Evolutionary conservation across 1,140 invertebrate genomes (phyloP), one percentile per base, ranked within the genome.

Genomic region (Drosophila auraria): DNA sequence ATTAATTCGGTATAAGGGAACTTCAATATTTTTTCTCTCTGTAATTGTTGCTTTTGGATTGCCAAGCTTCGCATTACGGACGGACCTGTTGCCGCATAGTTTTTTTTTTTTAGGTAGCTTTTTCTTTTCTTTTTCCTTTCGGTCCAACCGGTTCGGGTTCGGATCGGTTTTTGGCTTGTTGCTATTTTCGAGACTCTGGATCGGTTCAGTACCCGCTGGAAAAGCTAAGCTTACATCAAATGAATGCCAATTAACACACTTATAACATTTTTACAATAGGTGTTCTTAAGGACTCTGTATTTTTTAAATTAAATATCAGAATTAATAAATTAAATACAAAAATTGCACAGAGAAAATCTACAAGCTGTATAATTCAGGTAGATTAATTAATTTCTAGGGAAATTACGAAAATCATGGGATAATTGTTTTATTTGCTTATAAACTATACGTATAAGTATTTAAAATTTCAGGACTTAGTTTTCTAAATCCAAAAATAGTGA

Each of bases 11-110:
- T 9, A 12, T 36, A 5, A 38, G 12, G 36, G 1, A 38, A 14
- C 14, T 38, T 20, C 4, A 17, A 5, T 30, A n/a, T 38, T 70
- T 71, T 47, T 3, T 56, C 33, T 17, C 12, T 7, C 27, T 70
- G 60, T 44, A 51, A 7, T 68, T 56, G 63, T 68, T 56, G 51
- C 33, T 57, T 49, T 57, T 27, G 50, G 23, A 71, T 45, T 30
- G 62, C 62, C 56, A 60, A 65, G 57, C 63, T 62, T 61, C 42
- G 77, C 50, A 75, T 74, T 82, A 63, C 49, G 65, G 12, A 56
- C 53, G 33, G 72, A 83, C 82, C 82, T 83, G 82, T 83, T 84
- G 82, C 77, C 77, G 82, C 82, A 77, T 84, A 84, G 82, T 78
- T 83, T 61, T 64, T 20, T 20, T 20, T 20, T 64, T 69, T 38